Base-by-base conservation (phyloP, 23 tunicate genomes). In the Aplidium turbinatum region DNA sequence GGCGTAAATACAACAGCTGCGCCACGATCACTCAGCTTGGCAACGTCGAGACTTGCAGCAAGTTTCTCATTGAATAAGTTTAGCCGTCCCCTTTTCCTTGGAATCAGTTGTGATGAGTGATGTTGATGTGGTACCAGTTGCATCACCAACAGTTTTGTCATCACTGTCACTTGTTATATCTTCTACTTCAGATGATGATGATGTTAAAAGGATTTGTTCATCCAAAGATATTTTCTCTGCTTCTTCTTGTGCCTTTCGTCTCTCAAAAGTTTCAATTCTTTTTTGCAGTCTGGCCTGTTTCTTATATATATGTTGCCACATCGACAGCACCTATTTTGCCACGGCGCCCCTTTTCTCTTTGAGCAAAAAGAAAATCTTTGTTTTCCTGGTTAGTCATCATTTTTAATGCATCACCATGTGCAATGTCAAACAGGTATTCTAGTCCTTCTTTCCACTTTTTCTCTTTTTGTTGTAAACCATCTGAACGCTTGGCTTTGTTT, bases 1-100 rank as follows among this genome's bases (percentile, higher is more conserved):
- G 48, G 48, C 9, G 48, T 42, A 9, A 42, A 9, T 42, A 42
- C 48, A 42, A 42, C 48, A 42, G 48, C 48, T 42, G 48, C 48
- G 9, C 48, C 48, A 42, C 48, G 48, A 42, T 42, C 48, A 42
- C 48, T 42, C 16, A 42, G 16, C 48, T 42, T 42, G 48, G 48
- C 48, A 9, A 42, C 13, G 16, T 42, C 16, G 48, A 42, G 9
- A 16, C n/a, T n/a, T n/a, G n/a, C n/a, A n/a, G n/a, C n/a, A n/a
- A n/a, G n/a, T n/a, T n/a, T n/a, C n/a, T n/a, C n/a, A n/a, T n/a
- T n/a, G n/a, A n/a, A n/a, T n/a, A n/a, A n/a, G n/a, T n/a, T n/a
- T n/a, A n/a, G n/a, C n/a, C n/a, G n/a, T n/a, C n/a, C n/a, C n/a
- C n/a, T n/a, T n/a, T n/a, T n/a, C n/a, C n/a, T n/a, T n/a, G n/a